Conservation (phyloP, 2,797 vertebrate genomes). For the Syngnathus rostellatus region DNA sequence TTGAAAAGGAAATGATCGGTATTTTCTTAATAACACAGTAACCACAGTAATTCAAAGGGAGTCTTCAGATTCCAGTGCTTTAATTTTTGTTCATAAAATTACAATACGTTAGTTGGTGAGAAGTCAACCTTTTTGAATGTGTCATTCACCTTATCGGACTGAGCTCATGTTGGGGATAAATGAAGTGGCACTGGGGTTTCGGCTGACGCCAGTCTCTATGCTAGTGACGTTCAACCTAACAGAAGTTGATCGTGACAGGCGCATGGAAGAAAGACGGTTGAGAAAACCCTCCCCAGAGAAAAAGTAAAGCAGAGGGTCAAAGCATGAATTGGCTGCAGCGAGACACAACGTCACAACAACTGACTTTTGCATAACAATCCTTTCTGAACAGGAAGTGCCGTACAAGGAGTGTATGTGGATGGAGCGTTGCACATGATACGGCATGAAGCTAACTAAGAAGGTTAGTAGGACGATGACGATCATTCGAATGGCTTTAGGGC, state of each 20-base stretch:
- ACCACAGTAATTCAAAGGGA: no score
- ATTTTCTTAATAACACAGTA: no score
- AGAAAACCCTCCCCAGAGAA: constrained; percentile 89
- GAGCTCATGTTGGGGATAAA: background rate
- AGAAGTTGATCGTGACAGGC: constrained; percentile 36
- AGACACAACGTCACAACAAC: constrained; percentile 86
- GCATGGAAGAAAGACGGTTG: constrained; percentile 73
- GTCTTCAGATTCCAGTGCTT: background rate
- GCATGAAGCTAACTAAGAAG: constrained; percentile 87
- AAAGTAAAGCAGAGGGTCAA: constrained; percentile 91
- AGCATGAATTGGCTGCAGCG: constrained; percentile 88
- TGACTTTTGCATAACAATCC: constrained; percentile 77
- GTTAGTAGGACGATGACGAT: constrained; percentile 81
- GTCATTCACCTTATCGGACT: background rate
- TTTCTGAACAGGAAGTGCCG: constrained; percentile 55
- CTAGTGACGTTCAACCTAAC: background rate
- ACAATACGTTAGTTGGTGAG: background rate
- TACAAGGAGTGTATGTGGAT: constrained; percentile 74
- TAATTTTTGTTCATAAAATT: background rate
- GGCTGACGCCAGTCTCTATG: background rate
- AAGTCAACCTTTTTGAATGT: background rate
- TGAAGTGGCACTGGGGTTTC: constrained; percentile 7
- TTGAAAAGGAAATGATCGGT: background rate
- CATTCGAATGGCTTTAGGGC: constrained; percentile 80
- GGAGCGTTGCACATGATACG: constrained; percentile 87